phyloP scores from a whole-genome alignment of 2,113 vertebrate genomes.

The Himantopus leucocephalus region DNA sequence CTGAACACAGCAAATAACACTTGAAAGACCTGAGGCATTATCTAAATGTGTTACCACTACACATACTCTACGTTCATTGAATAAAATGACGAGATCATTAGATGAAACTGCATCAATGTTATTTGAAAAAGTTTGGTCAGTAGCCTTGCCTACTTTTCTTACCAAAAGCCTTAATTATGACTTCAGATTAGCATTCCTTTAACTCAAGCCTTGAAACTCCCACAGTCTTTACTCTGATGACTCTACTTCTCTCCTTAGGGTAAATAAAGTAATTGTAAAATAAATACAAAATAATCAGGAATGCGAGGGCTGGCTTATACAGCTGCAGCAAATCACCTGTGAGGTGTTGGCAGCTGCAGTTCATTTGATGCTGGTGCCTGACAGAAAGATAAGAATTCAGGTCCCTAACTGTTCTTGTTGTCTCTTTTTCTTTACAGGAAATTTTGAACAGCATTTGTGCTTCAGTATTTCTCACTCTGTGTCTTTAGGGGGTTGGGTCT shows the following conservation, averaged over 20 bases:
- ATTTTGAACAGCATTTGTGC: neutral
- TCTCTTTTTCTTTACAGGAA: neutral
- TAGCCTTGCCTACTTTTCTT: neutral
- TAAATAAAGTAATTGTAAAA: neutral
- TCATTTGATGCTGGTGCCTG: neutral
- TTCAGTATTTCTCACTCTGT: neutral
- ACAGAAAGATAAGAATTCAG: neutral
- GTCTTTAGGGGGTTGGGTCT: fast-evolving
- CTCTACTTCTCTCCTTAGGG: neutral
- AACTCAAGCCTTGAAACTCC: neutral
- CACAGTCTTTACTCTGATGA: neutral
- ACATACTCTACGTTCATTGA: neutral
- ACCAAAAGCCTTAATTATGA: neutral
- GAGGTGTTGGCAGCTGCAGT: neutral
- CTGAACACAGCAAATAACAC: neutral
- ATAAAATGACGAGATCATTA: neutral
- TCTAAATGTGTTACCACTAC: fast-evolving
- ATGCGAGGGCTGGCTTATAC: neutral
- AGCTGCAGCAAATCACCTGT: neutral
- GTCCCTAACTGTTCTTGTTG: neutral
- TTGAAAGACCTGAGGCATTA: neutral
- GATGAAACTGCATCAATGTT: neutral
- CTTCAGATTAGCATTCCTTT: neutral
- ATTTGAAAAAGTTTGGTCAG: neutral
- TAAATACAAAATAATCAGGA: neutral